Evolutionary conservation across 2,113 vertebrate genomes (phyloP).

Genomic region (Limanda limanda): DNA sequence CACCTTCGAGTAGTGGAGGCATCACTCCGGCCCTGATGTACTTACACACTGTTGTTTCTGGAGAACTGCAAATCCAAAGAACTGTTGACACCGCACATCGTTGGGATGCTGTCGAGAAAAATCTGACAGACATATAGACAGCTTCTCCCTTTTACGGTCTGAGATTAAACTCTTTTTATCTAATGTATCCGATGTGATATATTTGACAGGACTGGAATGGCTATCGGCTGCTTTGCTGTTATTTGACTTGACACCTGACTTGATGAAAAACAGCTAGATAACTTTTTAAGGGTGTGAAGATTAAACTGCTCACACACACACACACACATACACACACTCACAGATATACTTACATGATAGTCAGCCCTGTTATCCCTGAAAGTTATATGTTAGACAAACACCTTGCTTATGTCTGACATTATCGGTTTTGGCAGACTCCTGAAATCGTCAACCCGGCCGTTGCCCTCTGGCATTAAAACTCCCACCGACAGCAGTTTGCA

Average conservation of each 20-base stretch:
- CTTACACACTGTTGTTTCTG: too few species aligned
- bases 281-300: conserved; percentile 1
- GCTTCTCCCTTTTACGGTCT: too few species aligned
- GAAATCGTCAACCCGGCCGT: conserved; percentile 23
- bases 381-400: conserved; percentile 1
- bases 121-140: too few species aligned
- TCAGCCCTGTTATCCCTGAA: background rate
- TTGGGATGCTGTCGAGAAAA: too few species aligned
- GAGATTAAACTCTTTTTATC: background rate
- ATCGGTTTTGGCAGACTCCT: conserved; percentile 47
- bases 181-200: background rate
- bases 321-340: background rate
- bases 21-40: too few species aligned
- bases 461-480: conserved; percentile 44
- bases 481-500: conserved; percentile 45
- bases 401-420: conserved; percentile 47
- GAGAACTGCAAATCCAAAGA: too few species aligned
- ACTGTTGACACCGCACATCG: too few species aligned
- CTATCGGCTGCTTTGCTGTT: background rate
- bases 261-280: conserved; percentile 7
- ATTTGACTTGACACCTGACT: background rate
- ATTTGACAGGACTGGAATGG: background rate
- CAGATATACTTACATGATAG: background rate
- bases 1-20: too few species aligned
- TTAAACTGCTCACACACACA: background rate